Evolutionary conservation across 2,113 vertebrate genomes (phyloP), one percentile per base, ranked within the genome.

Genomic region (Crocuta crocuta): DNA sequence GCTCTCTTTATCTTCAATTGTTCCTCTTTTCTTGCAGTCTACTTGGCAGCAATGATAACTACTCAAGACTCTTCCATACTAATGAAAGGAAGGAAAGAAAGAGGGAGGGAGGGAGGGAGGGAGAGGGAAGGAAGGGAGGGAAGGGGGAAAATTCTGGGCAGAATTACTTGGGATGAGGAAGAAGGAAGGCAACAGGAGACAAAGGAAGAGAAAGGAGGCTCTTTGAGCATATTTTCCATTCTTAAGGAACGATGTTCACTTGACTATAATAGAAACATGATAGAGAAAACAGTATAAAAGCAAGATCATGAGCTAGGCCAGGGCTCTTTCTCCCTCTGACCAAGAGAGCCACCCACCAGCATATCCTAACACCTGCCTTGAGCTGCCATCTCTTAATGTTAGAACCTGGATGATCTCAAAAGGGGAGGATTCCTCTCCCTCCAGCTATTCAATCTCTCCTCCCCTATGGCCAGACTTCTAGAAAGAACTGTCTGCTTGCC

Each of bases 221-320:
- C 28, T 50, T 74, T 33, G 7, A 82, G 43, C 19, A 23, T 66
- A 73, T 55, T 84, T 73, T 78, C 53, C 66, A 65, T 50, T 73
- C 73, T 91, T 78, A 65, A 80, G 80, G 71, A 73, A 94, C 31
- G 43, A 68, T 4, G 15, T 43, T 61, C 39, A 39, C 55, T 58
- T 50, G 28, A 94, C 65, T 81, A 31, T 81, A 85, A 43, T 45
- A 86, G 94, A 89, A 90, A 50, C 45, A 73, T 74, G 43, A 28
- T 2, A 26, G 1, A 80, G 53, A 87, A 68, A 76, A 48, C 39
- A 50, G 7, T 17, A 17, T 70, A 24, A 71, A 83, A 35, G 45
- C 45, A 79, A 33, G 28, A 81, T 12, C 26, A 6, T 35, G 10
- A 81, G 55, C n/a, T 12, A 39, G 53, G 28, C 43, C 33, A 86